Percentiles rank a stretch among this genome's conserved stretches.
Conservation (phyloP, 2,113 vertebrate species). For the Siniperca chuatsi region DNA sequence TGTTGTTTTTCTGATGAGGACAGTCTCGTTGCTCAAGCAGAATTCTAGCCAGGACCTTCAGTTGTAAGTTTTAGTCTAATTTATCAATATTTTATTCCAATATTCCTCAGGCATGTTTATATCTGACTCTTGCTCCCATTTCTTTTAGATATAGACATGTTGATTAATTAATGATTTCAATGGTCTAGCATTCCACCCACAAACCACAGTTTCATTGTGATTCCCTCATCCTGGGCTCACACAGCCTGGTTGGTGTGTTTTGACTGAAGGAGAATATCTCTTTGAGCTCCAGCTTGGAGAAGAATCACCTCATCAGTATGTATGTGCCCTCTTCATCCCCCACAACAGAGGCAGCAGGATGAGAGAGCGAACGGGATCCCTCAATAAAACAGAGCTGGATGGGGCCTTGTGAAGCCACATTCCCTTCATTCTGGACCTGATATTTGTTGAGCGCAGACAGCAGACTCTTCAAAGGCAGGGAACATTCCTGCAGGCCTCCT, state of each 20-base stretch:
- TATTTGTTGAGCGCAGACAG: conserved; percentile 80
- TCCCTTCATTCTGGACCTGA: conserved; percentile 80
- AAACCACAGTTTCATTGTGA: conserved; percentile 39
- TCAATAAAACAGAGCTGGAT: conserved; percentile 82
- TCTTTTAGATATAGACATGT: conserved; percentile 5
- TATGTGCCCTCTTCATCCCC: conserved; percentile 66
- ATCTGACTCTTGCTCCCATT: not conserved
- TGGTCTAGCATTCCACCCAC: conserved; percentile 14
- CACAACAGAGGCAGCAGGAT: conserved; percentile 73
- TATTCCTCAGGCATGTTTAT: not conserved
- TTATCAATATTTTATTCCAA: not conserved
- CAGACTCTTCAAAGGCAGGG: conserved; percentile 80
- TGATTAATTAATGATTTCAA: not conserved
- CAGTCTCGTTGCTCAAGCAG: not conserved
- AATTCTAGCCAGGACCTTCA: not conserved
- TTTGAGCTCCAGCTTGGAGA: conserved; percentile 62
- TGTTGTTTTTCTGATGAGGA: not conserved
- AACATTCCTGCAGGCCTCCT: conserved; percentile 81
- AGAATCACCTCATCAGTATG: conserved; percentile 78
- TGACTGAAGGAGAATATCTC: conserved; percentile 52
- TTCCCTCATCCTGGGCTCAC: conserved; percentile 37
- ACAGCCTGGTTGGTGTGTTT: conserved; percentile 44
- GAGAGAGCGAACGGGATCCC: conserved; percentile 74
- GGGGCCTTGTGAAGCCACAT: conserved; percentile 78
- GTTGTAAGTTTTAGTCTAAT: not conserved